Percentiles rank a stretch among this genome's conserved stretches.
Conservation (phyloP, 2,888 invertebrate species). For the Apamea anceps region DNA sequence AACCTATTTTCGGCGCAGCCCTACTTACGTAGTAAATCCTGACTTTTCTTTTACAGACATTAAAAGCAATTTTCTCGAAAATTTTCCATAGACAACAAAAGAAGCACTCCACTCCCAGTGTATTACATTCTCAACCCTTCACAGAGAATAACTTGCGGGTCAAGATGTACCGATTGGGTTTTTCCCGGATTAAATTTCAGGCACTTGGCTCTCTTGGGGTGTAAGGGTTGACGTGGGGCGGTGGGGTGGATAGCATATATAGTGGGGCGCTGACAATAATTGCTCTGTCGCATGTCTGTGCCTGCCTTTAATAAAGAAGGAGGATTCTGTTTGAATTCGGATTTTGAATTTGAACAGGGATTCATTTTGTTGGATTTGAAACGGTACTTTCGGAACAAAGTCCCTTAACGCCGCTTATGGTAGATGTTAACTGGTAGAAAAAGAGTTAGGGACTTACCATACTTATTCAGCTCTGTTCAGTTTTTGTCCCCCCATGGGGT, state of each 20-base stretch:
- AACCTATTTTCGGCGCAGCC: not conserved
- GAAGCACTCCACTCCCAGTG: slow-evolving; percentile 55
- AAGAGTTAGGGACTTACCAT: too few species aligned
- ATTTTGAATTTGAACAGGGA: slow-evolving; percentile 28
- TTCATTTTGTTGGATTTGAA: slow-evolving; percentile 4
- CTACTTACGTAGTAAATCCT: not conserved
- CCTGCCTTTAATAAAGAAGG: slow-evolving; percentile 35
- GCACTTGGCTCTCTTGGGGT: slow-evolving; percentile 56
- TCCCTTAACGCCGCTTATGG: not conserved
- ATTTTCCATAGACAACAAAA: slow-evolving; percentile 29
- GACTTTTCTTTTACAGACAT: slow-evolving; percentile 5
- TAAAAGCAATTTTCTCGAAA: slow-evolving; percentile 13
- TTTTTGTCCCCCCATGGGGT: too few species aligned
- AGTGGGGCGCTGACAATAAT: slow-evolving; percentile 55
- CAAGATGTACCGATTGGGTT: slow-evolving; percentile 68
- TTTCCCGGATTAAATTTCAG: slow-evolving; percentile 69
- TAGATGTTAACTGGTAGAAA: not conserved
- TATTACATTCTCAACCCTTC: slow-evolving; percentile 59
- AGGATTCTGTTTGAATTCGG: slow-evolving; percentile 25
- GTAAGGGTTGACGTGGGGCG: slow-evolving; percentile 57
- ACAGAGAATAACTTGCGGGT: slow-evolving; percentile 69
- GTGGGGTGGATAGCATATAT: slow-evolving; percentile 30
- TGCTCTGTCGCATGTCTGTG: slow-evolving; percentile 46
- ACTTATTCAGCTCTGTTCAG: too few species aligned
- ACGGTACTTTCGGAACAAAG: not conserved